Base-by-base conservation (phyloP, 2,797 vertebrate species). In the Enteromius mattozi region DNA sequence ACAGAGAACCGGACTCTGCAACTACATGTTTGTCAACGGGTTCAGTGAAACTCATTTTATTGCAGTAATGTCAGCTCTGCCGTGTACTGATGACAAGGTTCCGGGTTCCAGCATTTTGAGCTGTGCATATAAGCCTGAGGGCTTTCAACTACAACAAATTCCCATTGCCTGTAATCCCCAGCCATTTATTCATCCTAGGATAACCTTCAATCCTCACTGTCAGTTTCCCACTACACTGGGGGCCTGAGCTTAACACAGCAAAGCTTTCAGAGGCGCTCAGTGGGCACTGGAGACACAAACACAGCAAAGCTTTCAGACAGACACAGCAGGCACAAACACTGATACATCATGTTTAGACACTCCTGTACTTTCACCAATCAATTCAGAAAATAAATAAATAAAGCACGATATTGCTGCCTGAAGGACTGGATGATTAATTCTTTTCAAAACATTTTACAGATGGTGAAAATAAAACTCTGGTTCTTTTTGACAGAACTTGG, bases 141-240 rank as follows among this genome's bases (percentile, higher is more conserved):
- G 78, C 72, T 85, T 89, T 86, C 68, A 84, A 78, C 63, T 78
- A 76, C 80, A 82, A 42, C 78, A 78, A 79, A 84, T 84, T 87
- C 81, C 85, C 82, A 85, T 78, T 78, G 72, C 84, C 83, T 61
- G 42, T 77, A 86, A 88, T 88, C 82, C 86, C 74, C 70, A 77
- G 80, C 72, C 66, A 33, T 86, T 89, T 84, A 86, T 78, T 85
- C 84, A 89, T 82, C 88, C 88, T 80, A 87, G 85, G 78, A 87
- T 87, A 88, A 89, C 74, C 87, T 81, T 80, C 89, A 87, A 80
- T 88, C 47, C 85, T 68, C 63, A 78, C 63, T 76, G 84, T 74
- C 83, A 59, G 54, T 56, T 85, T 88, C 82, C 70, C 70, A 86
- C 79, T 84, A 86, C 83, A 72, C 54, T 61, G 78, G 78, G 85